Base-by-base conservation (phyloP, 2,797 vertebrate species). In the Scyliorhinus canicula region DNA sequence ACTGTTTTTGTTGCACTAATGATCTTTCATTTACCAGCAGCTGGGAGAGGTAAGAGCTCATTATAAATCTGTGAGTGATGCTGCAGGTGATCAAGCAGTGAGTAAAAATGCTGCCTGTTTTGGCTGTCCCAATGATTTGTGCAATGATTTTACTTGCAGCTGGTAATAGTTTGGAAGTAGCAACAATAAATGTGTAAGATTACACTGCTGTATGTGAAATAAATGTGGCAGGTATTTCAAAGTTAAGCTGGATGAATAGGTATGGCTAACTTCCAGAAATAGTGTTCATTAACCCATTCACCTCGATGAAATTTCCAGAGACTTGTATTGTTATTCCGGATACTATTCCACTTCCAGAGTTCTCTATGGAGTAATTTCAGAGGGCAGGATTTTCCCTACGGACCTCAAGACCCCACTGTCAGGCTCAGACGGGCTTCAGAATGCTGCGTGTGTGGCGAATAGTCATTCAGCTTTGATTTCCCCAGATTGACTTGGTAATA, bases 11-110 rank as follows among this genome's bases (percentile, higher is more conserved):
- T 90, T 40, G 35, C 19, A 40, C 35, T 63, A 90, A 63, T 60
- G 55, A 60, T 63, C 86, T 90, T 86, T 86, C 12, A 21, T 63
- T 90, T 90, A 35, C 9, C 57, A 19, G 57, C 86, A 90, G 57
- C 86, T 63, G 86, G 55, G 57, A 40, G 57, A 90, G 86, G 52
- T 35, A 88, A 88, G 11, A 19, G 50, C 85, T 88, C 52, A 88
- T 88, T 85, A 85, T 85, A 85, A 85, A 47, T 88, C n/a, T 88
- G 85, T 57, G 85, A 88, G 52, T 16, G 57, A 35, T 57, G 85
- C 52, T 35, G 52, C 85, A 88, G 85, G 57, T 60, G 16, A n/a
- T 90, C 86, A 90, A 90, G 55, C 86, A 90, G 1, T 90, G 60
- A 21, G 57, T 90, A 90, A 90, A 90, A 90, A 63, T 90, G 35